Percentiles rank a stretch among this genome's conserved stretches.
These are phyloP conservation scores for Myotis davidii DNA, from an alignment of 2,113 vertebrate genomes.

Conservation along the genomic window DNA sequence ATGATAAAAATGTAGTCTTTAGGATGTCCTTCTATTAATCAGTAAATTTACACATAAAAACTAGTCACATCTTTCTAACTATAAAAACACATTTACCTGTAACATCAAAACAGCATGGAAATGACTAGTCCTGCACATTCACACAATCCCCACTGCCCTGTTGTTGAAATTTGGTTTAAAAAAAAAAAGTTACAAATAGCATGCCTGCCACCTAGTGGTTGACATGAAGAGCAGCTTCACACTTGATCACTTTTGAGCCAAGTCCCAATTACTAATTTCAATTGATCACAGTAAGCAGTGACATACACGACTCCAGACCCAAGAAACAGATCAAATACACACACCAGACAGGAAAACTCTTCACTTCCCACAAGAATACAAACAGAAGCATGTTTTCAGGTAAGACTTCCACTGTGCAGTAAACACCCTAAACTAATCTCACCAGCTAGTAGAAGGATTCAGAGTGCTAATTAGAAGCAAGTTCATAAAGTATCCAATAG, in stretches of 20 bases:
- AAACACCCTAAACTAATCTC: not conserved
- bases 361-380: not conserved
- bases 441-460: no score
- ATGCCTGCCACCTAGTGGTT: constrained; percentile 82
- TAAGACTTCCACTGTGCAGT: not conserved
- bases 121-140: not conserved
- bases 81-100: not conserved
- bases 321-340: not conserved
- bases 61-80: not conserved
- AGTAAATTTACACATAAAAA: not conserved
- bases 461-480: not conserved
- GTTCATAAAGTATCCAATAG: not conserved
- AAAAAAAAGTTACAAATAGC: constrained; percentile 6
- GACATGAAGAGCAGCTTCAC: not conserved
- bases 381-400: not conserved
- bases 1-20: not conserved
- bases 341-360: not conserved
- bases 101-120: constrained; percentile 34
- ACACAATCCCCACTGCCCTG: not conserved
- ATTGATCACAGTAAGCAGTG: not conserved
- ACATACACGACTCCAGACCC: not conserved
- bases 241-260: not conserved
- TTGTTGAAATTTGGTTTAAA: not conserved
- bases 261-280: not conserved
- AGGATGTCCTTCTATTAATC: not conserved